Conservation (phyloP, 2,888 invertebrate species). For the Epinotia nisella region DNA sequence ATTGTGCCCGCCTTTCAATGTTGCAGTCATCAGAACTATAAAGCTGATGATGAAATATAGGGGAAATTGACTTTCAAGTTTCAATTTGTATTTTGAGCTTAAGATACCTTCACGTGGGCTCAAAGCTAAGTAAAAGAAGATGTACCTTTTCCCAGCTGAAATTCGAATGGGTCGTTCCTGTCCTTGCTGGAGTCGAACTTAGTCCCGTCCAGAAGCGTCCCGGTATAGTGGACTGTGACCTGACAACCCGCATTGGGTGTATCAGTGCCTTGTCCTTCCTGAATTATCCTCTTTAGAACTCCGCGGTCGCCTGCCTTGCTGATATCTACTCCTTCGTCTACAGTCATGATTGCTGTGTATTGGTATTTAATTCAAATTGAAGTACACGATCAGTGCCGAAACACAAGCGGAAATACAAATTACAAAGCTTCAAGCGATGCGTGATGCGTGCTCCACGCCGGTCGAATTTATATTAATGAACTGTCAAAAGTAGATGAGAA, state of each 20-base stretch:
- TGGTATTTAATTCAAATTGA: neutral
- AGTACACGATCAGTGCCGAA: constrained; percentile 9
- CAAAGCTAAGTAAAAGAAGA: neutral
- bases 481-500: constrained; percentile 41
- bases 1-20: neutral
- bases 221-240: constrained; percentile 94
- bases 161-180: constrained; percentile 93
- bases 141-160: constrained; percentile 93
- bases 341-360: constrained; percentile 63
- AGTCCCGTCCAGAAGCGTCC: constrained; percentile 93
- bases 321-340: constrained; percentile 78
- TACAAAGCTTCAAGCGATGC: too few species aligned
- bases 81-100: neutral
- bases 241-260: constrained; percentile 88
- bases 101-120: neutral
- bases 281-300: constrained; percentile 90
- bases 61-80: neutral
- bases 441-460: constrained; percentile 43
- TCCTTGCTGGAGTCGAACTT: constrained; percentile 97
- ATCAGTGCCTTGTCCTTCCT: constrained; percentile 90
- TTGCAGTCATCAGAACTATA: neutral
- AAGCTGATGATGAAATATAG: neutral
- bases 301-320: constrained; percentile 86
- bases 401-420: constrained; percentile 24
- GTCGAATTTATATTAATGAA: constrained; percentile 44